phyloP scores from a whole-genome alignment of 2,797 vertebrate species.

The Tamandua tetradactyla region DNA sequence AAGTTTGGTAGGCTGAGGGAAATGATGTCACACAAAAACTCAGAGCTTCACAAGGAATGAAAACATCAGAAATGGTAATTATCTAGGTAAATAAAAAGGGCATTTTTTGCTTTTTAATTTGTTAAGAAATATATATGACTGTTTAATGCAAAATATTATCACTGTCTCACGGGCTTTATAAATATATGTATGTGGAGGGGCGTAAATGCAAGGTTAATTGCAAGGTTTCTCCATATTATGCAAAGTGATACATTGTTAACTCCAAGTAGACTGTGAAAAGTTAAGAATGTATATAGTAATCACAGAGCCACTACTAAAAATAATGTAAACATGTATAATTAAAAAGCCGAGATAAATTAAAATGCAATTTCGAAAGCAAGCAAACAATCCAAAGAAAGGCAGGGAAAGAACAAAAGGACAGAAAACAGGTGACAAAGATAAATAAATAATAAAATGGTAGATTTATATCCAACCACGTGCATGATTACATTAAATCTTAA shows the following conservation, averaged over 20 bases:
- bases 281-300: not conserved
- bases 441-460: not conserved
- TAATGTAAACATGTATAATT: not conserved
- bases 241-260: not conserved
- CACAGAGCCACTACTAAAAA: not conserved
- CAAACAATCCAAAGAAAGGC: not conserved
- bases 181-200: not conserved
- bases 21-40: not conserved
- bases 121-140: not conserved
- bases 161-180: not conserved
- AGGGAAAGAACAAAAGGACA: not conserved
- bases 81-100: not conserved
- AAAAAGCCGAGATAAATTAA: slow-evolving; percentile 10
- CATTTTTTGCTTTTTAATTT: slow-evolving; percentile 28
- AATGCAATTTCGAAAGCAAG: not conserved
- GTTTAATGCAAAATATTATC: slow-evolving; percentile 31
- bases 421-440: not conserved
- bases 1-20: not conserved
- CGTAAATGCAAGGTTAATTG: not conserved
- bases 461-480: not conserved
- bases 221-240: slow-evolving; percentile 14
- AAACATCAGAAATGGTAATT: not conserved
- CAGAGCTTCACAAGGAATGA: not conserved
- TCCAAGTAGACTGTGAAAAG: not conserved
- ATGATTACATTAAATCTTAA: slow-evolving; percentile 6